These are phyloP conservation scores for Periphyllus acericola DNA, from an alignment of 2,888 invertebrate species.

Conservation along the genomic window DNA sequence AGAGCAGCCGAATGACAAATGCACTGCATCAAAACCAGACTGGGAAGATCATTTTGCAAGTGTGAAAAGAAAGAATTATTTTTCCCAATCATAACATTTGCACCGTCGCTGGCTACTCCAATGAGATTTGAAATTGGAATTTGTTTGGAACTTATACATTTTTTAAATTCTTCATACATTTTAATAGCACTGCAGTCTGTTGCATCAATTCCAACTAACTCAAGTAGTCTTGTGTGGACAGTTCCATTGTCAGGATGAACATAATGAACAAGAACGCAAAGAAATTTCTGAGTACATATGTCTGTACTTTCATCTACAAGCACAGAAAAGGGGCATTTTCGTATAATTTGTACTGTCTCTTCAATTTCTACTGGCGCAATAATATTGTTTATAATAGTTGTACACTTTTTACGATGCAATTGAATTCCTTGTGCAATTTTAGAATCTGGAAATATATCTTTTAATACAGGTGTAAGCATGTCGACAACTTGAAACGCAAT, in stretches of 20 bases:
- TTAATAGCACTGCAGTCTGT: conserved; percentile 13
- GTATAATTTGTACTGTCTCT: not conserved
- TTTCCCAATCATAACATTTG: not conserved
- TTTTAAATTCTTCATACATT: conserved; percentile 12
- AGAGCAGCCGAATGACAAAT: not conserved
- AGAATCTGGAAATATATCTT: conserved; percentile 62
- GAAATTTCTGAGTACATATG: not conserved
- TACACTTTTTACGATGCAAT: conserved; percentile 61
- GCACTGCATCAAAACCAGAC: not conserved
- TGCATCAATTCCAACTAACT: not conserved
- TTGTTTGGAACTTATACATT: not conserved
- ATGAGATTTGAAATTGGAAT: not conserved
- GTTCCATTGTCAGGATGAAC: not conserved
- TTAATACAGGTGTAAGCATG: not conserved
- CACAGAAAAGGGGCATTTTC: conserved; percentile 25
- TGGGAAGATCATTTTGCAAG: not conserved
- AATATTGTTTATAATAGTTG: conserved; percentile 47
- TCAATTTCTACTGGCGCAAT: conserved; percentile 1
- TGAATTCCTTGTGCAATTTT: conserved; percentile 60
- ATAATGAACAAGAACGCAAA: conserved; percentile 24
- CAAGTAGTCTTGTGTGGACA: not conserved
- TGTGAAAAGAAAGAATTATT: conserved; percentile 13
- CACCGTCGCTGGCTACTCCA: not conserved
- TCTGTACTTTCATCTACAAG: conserved; percentile 32
- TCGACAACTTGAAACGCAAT: conserved; percentile 22